Conservation (phyloP, 2,888 invertebrate species). For the Tetropium fuscum region DNA sequence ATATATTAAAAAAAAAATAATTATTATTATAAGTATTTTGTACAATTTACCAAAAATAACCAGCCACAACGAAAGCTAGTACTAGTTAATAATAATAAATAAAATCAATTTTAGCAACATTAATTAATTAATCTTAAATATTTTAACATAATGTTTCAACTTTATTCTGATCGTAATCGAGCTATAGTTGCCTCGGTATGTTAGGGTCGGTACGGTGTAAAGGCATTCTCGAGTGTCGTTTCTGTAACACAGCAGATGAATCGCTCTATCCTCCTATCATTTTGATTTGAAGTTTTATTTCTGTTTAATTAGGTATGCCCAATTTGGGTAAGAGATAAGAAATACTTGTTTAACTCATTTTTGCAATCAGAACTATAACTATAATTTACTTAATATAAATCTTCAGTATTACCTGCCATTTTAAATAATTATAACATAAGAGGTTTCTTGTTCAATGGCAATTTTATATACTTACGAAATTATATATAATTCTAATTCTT, state of each 20-base stretch:
- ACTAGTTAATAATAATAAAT: too few relatives aligned
- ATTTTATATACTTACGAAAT: too few relatives aligned
- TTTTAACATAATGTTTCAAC: too few relatives aligned
- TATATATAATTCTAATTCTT: too few relatives aligned
- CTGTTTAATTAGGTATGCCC: slow-evolving; percentile 20
- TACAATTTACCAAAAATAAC: too few relatives aligned
- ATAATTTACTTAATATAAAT: neutral
- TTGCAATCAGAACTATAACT: neutral
- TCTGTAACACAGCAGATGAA: slow-evolving; percentile 31
- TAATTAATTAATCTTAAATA: too few relatives aligned
- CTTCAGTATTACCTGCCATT: too few relatives aligned
- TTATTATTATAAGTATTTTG: too few relatives aligned
- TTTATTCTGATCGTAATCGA: slow-evolving; percentile 16
- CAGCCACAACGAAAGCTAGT: too few relatives aligned
- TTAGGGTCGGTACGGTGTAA: slow-evolving; percentile 31
- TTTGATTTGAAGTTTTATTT: slow-evolving; percentile 32
- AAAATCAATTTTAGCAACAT: too few relatives aligned
- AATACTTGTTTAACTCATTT: slow-evolving; percentile 3
- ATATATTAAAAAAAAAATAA: neutral
- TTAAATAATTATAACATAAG: too few relatives aligned
- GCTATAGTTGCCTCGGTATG: slow-evolving; percentile 14
- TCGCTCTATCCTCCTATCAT: slow-evolving; percentile 28
- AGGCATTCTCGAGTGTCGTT: slow-evolving; percentile 45
- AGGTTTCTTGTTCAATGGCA: too few relatives aligned
- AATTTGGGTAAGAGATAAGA: slow-evolving; percentile 4